phyloP scores from a whole-genome alignment of 2,797 vertebrate species.

The Hylomyscus alleni region DNA sequence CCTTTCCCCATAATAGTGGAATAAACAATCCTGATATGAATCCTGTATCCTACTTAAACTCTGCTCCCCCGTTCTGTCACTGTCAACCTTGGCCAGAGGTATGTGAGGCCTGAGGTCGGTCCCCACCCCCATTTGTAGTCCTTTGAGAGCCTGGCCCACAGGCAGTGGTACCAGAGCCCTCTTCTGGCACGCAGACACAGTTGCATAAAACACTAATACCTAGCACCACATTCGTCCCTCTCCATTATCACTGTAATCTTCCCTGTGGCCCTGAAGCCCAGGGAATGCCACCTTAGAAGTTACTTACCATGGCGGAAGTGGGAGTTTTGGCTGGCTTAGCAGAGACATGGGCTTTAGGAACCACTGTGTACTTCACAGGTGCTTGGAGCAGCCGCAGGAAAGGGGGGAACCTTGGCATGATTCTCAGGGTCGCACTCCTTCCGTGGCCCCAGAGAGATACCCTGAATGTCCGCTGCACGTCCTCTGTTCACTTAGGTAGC shows the following conservation, averaged over 20 bases:
- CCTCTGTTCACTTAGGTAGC: not conserved
- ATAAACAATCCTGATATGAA: not conserved
- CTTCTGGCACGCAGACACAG: not conserved
- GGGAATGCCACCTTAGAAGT: not conserved
- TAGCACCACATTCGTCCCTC: not conserved
- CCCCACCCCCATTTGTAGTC: not conserved
- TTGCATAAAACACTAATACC: not conserved
- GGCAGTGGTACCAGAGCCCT: not conserved
- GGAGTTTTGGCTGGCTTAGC: conserved; percentile 71
- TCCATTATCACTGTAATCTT: not conserved
- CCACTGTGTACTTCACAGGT: not conserved
- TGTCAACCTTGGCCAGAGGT: not conserved
- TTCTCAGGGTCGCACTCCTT: not conserved
- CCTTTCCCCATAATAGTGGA: not conserved
- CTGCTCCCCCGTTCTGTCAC: not conserved
- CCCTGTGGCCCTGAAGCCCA: not conserved
- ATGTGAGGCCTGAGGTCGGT: not conserved
- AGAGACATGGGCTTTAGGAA: conserved; percentile 68
- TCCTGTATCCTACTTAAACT: not conserved
- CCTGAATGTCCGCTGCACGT: not conserved
- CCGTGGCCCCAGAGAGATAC: not conserved
- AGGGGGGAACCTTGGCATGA: conserved; percentile 76
- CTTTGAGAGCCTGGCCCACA: not conserved
- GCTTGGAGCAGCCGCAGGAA: conserved; percentile 73
- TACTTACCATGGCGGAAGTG: conserved; percentile 74